Evolutionary conservation across 1,140 invertebrate species (phyloP), one percentile per base, ranked within the genome.

Genomic region (Drosophila ambigua): DNA sequence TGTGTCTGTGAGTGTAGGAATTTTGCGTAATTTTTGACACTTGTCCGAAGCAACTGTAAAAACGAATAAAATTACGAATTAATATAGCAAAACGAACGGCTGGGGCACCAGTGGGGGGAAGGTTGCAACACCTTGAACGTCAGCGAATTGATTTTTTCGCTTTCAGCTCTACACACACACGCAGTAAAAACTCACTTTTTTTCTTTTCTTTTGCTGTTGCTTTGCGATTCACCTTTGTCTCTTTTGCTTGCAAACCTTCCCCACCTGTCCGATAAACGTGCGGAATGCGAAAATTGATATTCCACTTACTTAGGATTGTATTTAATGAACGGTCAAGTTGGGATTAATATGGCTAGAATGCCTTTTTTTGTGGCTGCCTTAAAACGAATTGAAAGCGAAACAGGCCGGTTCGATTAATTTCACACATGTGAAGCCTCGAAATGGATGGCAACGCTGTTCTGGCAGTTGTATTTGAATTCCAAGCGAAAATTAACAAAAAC

Each of bases 71-170:
- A 41, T 43, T 52, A 31, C n/a, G 26, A 35, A 51, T 5, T 41
- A 31, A 48, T 52, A 41, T 54, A 59, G 61, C 71, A 66, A 66
- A 43, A 58, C 61, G 11, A 13, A 2, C 2, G 11, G 11, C 35
- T 39, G 35, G 35, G 11, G 7, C 4, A 26, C 26, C 9, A 15
- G 24, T 45, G 4, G n/a, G 44, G n/a, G 24, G 51, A 41, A 48
- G 60, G 46, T 59, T 66, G 72, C 71, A 75, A 59, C 61, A 73
- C 61, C 48, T 53, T 59, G 72, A 66, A 75, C 16, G 72, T 75
- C 61, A 75, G 49, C 28, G 66, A 75, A 75, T 75, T 66, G 72
- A 75, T 75, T 75, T 75, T 73, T 75, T 74, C 52, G 46, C 43
- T 9, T 48, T 46, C 66, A 55, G 35, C 35, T 57, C 54, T 57